phyloP scores from a whole-genome alignment of 2,888 invertebrate genomes.

The Athrips mouffetella region DNA sequence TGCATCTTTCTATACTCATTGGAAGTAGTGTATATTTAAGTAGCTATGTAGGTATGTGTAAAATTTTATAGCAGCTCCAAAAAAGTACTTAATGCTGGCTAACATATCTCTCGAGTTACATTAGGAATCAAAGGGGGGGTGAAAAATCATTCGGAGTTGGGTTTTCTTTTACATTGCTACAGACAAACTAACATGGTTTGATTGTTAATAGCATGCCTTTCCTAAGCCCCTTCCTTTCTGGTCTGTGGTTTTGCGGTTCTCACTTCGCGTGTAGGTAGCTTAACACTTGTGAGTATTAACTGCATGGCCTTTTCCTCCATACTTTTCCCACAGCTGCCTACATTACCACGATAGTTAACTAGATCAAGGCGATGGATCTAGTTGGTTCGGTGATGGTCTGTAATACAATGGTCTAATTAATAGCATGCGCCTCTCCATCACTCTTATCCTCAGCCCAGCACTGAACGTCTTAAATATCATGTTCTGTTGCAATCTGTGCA shows the following conservation, averaged over 20 bases:
- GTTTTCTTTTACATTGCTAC: conserved; percentile 25
- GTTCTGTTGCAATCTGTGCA: neutral
- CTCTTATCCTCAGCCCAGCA: conserved; percentile 48
- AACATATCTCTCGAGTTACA: neutral
- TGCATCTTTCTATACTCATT: conserved; percentile 14
- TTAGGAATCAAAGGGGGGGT: neutral
- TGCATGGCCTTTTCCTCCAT: conserved; percentile 48
- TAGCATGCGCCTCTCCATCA: conserved; percentile 48
- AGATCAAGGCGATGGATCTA: neutral
- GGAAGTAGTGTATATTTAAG: conserved; percentile 11
- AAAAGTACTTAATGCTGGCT: neutral
- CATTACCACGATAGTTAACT: conserved; percentile 18
- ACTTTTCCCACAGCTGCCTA: conserved; percentile 40
- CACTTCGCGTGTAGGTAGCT: conserved; percentile 31
- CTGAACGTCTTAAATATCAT: conserved; percentile 20
- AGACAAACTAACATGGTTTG: conserved; percentile 38
- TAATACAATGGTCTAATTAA: conserved; percentile 6
- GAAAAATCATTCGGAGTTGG: neutral
- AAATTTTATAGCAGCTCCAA: conserved; percentile 4
- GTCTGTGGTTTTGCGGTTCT: conserved; percentile 45
- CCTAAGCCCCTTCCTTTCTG: conserved; percentile 49
- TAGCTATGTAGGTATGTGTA: conserved; percentile 11
- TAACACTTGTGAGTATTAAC: conserved; percentile 49
- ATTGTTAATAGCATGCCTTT: conserved; percentile 59
- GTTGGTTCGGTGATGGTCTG: neutral